phyloP scores from a whole-genome alignment of 2,113 vertebrate genomes.

The Triplophysa dalaica region DNA sequence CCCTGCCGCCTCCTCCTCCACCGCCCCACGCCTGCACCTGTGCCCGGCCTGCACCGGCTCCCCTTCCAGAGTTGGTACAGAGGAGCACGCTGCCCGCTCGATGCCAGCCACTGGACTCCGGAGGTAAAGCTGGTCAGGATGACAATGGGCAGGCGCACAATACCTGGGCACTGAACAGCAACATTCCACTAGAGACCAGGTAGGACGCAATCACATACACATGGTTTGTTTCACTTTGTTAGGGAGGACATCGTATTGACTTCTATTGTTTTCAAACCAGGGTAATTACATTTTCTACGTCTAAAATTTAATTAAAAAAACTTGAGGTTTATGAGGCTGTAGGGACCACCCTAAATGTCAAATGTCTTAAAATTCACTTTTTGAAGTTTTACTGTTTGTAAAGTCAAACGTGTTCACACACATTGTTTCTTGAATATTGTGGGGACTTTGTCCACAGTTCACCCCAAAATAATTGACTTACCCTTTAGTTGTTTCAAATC shows the following conservation, averaged over 20 bases:
- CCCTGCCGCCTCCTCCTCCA: conserved; percentile 79
- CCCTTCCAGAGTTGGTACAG: conserved; percentile 75
- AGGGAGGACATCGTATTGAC: too few relatives aligned
- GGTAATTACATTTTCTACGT: too few relatives aligned
- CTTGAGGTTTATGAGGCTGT: too few relatives aligned
- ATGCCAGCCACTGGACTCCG: conserved; percentile 79
- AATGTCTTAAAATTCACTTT: too few relatives aligned
- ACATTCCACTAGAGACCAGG: conserved; percentile 89
- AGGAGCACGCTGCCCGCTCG: conserved; percentile 81
- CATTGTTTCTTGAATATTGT: background rate
- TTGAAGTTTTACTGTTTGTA: background rate
- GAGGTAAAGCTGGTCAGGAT: conserved; percentile 64
- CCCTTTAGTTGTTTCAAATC: too few relatives aligned
- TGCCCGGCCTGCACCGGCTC: conserved; percentile 72
- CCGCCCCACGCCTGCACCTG: conserved; percentile 84
- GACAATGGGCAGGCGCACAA: conserved; percentile 83
- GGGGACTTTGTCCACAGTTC: background rate
- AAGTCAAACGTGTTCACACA: background rate
- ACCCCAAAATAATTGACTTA: too few relatives aligned
- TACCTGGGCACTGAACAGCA: conserved; percentile 89
- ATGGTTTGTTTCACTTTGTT: background rate
- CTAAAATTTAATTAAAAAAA: too few relatives aligned
- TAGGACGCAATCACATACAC: conserved; percentile 49
- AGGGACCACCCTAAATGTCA: too few relatives aligned
- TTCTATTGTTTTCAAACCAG: too few relatives aligned